Percentiles rank a stretch among this genome's conserved stretches.
These are phyloP conservation scores for Lomographa bimaculata DNA, from an alignment of 2,888 invertebrate species.

Conservation along the genomic window DNA sequence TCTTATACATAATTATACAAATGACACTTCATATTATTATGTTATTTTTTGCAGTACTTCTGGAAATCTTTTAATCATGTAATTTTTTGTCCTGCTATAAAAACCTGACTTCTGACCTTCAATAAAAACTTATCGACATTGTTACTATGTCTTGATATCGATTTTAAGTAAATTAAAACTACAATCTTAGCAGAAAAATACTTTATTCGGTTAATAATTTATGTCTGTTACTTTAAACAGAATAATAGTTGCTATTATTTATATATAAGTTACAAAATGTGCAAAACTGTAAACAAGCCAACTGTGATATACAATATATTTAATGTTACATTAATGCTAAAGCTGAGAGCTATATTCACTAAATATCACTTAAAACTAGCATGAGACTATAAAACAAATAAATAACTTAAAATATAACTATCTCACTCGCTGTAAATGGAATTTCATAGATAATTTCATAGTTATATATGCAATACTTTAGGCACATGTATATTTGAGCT, in stretches of 20 bases:
- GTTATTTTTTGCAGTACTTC: no score
- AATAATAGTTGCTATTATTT: conserved; percentile 11
- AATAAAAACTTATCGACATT: no score
- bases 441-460: conserved; percentile 40
- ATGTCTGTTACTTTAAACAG: conserved; percentile 3
- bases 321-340: conserved; percentile 14
- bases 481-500: conserved; percentile 37
- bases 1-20: no score
- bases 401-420: conserved; percentile 31
- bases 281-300: conserved; percentile 37
- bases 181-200: conserved; percentile 14
- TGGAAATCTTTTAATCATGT: no score
- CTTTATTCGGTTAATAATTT: conserved; percentile 18
- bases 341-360: conserved; percentile 31
- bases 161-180: not conserved
- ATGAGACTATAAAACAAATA: conserved; percentile 37
- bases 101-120: no score
- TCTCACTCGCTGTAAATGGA: conserved; percentile 28
- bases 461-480: conserved; percentile 29
- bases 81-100: no score
- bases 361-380: conserved; percentile 34
- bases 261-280: conserved; percentile 29
- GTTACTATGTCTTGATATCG: no score
- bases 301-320: conserved; percentile 23
- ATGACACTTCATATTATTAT: no score